phyloP scores from a whole-genome alignment of 1,140 invertebrate genomes.

The Frieseomelitta varia region DNA sequence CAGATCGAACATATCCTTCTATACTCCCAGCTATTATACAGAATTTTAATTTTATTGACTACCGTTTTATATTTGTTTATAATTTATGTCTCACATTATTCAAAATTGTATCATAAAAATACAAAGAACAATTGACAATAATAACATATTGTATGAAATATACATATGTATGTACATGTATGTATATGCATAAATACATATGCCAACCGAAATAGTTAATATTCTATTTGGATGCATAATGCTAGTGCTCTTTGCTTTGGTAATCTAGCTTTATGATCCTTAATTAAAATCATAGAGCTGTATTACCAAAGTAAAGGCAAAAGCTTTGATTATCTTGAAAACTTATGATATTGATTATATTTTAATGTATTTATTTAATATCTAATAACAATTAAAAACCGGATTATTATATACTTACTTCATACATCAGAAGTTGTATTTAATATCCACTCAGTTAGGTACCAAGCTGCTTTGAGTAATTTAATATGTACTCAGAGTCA shows the following conservation, averaged over 20 bases:
- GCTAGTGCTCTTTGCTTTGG: conserved; percentile 82
- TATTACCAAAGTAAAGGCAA: conserved; percentile 82
- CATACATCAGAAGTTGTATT: conserved; percentile 29
- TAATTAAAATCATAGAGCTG: conserved; percentile 80
- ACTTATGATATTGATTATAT: neutral
- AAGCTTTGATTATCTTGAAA: conserved; percentile 55
- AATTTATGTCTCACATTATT: neutral
- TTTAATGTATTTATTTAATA: neutral
- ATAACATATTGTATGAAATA: neutral
- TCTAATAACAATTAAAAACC: neutral
- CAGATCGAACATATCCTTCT: conserved; percentile 23
- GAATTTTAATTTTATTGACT: neutral
- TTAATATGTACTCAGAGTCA: conserved; percentile 87
- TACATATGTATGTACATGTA: neutral
- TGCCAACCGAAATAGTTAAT: neutral
- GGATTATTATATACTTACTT: conserved; percentile 15
- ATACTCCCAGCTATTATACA: conserved; percentile 19
- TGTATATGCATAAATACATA: neutral
- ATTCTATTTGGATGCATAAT: conserved; percentile 25
- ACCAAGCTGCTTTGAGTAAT: conserved; percentile 83
- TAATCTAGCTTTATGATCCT: conserved; percentile 85
- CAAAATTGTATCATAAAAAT: neutral
- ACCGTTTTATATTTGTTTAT: neutral
- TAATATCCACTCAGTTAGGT: conserved; percentile 76
- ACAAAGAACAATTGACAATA: neutral